Base-by-base conservation (phyloP, 2,797 vertebrate species). In the Pseudomugil gertrudae region DNA sequence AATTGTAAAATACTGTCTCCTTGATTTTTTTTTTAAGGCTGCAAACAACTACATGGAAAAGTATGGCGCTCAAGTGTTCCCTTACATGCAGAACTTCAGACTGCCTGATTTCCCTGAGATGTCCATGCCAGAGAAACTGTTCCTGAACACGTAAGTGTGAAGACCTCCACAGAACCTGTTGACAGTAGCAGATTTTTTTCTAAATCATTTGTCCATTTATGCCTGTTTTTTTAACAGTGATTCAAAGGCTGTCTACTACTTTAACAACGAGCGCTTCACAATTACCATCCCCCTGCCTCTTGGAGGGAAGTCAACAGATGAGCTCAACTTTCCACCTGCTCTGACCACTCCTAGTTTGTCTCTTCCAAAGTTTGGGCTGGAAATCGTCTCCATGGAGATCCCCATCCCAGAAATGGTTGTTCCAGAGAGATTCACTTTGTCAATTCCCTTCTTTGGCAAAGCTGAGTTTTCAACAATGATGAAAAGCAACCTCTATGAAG, bases 401-500 rank as follows among this genome's bases (percentile, higher is more conserved):
- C 94, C 84, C 15, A 76, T 98, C 58, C 96, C 96, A 3, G 60
- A 90, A 0, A 78, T 97, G 51, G 92, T 90, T 74, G 69, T 99
- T 63, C 98, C 97, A 9, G 74, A 94, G 38, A 84, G 60, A 21
- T 76, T 95, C 23, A 79, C 84, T 17, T 57, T 99, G 26, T 87
- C 4, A 45, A 62, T 98, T 57, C 97, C 97, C 72, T 84, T 95
- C 30, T 63, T 96, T 72, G 95, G 94, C 57, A 88, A 92, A 75
- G 89, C 95, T 67, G 95, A 97, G 59, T 23, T 96, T 67, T 95
- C 94, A 52, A 79, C 95, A 21, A 87, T 92, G 0, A 40, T 99
- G 72, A 92, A 87, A 72, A 97, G 95, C 92, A 99, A 98, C 87
- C 77, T 95, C 29, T 99, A 99, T 71, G 91, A 96, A 77, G 93